These are phyloP conservation scores for Chrysaora quinquecirrha DNA, from an alignment of 30 jellyfish, hydroid and myxozoan genomes.

Conservation along the genomic window DNA sequence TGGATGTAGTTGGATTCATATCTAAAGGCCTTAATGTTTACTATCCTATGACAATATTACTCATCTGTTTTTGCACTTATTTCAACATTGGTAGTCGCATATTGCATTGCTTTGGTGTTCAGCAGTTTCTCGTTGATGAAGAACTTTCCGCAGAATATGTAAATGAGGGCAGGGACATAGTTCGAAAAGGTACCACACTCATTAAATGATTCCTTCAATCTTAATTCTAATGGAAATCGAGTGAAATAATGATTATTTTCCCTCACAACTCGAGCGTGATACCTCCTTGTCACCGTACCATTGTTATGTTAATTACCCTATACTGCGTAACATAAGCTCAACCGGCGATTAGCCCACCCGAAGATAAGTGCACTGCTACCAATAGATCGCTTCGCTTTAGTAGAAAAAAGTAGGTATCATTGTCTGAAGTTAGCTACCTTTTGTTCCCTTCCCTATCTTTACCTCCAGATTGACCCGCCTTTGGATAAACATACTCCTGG, in stretches of 20 bases:
- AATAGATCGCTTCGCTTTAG: no score
- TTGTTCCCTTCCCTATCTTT: no score
- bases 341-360: no score
- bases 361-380: no score
- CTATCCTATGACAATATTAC: slow-evolving; percentile 88
- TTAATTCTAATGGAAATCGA: not conserved
- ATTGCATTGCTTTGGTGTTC: slow-evolving; percentile 87
- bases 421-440: no score
- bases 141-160: slow-evolving; percentile 92
- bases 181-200: slow-evolving; percentile 69
- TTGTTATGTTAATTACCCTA: no score
- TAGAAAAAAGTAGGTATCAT: no score
- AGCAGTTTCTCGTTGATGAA: slow-evolving; percentile 90
- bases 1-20: slow-evolving; percentile 89
- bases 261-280: not conserved
- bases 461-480: no score
- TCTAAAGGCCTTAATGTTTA: slow-evolving; percentile 95
- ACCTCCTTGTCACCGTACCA: no score
- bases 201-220: not conserved
- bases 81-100: slow-evolving; percentile 89
- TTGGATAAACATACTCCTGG: no score
- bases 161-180: slow-evolving; percentile 89
- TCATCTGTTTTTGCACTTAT: slow-evolving; percentile 91
- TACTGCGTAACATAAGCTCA: no score
- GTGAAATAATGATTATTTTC: no score